Evolutionary conservation across 1,140 invertebrate species (phyloP), one percentile per base, ranked within the genome.

Genomic region (Armadillidium nasatum): DNA sequence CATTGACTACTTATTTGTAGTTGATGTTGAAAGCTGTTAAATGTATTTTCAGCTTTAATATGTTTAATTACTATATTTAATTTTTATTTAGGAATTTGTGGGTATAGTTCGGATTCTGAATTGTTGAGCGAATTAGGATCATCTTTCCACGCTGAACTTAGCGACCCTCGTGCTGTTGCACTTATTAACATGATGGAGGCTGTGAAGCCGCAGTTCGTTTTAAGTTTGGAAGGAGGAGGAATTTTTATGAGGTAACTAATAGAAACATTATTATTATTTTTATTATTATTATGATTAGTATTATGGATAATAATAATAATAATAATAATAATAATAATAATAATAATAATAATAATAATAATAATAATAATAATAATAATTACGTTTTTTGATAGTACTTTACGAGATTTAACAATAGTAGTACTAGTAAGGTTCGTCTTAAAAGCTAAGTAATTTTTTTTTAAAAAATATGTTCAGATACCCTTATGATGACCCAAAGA

Each of bases 171-270:
- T 43, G 78, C 76, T 45, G 21, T 19, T 10, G 77, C 77, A 23
- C 45, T 76, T 7, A 50, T 66, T 13, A 44, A 23, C 22, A 79
- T 82, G 76, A 21, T 82, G 45, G 22, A 66, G 9, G 79, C 79
- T 68, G 23, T 82, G 11, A 43, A 73, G n/a, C 76, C 79, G 10
- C 77, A 82, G 60, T 74, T 74, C 22, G 83, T 83, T n/a, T 75
- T 86, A 0, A 84, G 82, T 78, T 33, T 86, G 45, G 84, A 86
- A 73, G 83, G 82, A 68, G 85, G 85, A 33, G 85, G 85, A 33
- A 79, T 84, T 43, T 85, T 84, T 77, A 82, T 86, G 70, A 82
- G 84, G 83, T 85, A n/a, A 44, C 46, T 0, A 44, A 4, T 69
- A 22, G 43, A 3, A 7, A 50, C 9, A n/a, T 60, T 72, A 67